phyloP scores from a whole-genome alignment of 2,888 invertebrate genomes.

The Adela reaumurella region DNA sequence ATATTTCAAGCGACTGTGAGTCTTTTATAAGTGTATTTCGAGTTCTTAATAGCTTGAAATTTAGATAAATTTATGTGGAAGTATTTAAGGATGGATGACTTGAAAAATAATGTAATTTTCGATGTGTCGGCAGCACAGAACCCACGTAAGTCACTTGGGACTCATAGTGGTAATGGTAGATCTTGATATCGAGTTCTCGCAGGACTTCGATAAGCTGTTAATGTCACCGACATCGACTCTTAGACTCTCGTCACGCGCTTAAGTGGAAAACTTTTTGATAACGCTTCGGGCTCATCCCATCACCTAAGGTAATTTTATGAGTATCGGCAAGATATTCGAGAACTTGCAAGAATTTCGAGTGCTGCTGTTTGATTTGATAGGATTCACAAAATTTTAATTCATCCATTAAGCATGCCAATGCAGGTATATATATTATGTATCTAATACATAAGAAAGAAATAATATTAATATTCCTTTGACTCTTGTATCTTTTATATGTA shows the following conservation, averaged over 20 bases:
- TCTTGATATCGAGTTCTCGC: not conserved
- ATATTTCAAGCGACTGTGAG: not conserved
- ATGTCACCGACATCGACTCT: slow-evolving; percentile 1
- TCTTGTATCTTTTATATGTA: too few species aligned
- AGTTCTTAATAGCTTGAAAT: not conserved
- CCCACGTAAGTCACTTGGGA: not conserved
- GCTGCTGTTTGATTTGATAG: too few species aligned
- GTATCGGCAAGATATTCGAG: too few species aligned
- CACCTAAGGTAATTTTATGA: slow-evolving; percentile 2
- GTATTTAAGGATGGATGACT: not conserved
- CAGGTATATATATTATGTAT: too few species aligned
- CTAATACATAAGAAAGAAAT: too few species aligned
- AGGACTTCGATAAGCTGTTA: not conserved
- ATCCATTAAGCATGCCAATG: too few species aligned
- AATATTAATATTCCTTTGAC: too few species aligned
- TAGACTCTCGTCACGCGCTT: slow-evolving; percentile 7
- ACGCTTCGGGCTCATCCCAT: slow-evolving; percentile 16
- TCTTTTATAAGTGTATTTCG: not conserved
- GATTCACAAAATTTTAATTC: too few species aligned
- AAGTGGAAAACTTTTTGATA: slow-evolving; percentile 37
- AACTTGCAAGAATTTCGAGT: too few species aligned
- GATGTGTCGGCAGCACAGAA: not conserved
- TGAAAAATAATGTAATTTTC: not conserved
- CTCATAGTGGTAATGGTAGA: not conserved
- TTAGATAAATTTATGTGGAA: not conserved